Conservation (phyloP, 2,113 vertebrate genomes). For the Genyomyrus donnyi region DNA sequence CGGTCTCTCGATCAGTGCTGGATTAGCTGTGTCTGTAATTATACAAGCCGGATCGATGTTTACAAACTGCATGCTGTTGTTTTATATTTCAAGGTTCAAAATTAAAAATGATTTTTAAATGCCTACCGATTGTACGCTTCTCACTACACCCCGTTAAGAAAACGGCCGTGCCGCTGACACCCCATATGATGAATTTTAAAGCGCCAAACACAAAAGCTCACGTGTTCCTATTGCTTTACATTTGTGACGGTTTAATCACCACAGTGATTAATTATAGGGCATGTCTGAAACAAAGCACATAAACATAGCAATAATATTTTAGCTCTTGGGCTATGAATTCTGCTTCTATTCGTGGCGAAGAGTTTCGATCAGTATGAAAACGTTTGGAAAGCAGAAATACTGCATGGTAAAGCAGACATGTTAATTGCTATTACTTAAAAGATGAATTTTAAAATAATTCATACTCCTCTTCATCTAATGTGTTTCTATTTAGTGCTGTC, state of each 20-base stretch:
- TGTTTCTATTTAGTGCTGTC: neutral
- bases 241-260: neutral
- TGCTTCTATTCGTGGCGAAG: neutral
- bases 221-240: neutral
- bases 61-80: neutral
- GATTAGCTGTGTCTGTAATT: neutral
- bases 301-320: neutral
- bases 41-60: neutral
- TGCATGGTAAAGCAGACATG: neutral
- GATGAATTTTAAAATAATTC: neutral
- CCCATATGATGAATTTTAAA: neutral
- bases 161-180: neutral
- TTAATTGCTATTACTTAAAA: neutral
- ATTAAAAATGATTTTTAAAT: neutral
- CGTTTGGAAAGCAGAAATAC: neutral
- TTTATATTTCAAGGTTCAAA: neutral
- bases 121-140: neutral
- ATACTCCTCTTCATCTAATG: neutral
- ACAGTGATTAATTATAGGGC: neutral
- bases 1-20: neutral
- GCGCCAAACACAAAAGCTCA: neutral
- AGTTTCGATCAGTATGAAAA: neutral
- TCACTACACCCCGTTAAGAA: neutral
- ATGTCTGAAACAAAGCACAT: neutral
- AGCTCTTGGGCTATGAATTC: neutral